Evolutionary conservation across 2,113 vertebrate genomes (phyloP).

Genomic region (Mionectes macconnelli): DNA sequence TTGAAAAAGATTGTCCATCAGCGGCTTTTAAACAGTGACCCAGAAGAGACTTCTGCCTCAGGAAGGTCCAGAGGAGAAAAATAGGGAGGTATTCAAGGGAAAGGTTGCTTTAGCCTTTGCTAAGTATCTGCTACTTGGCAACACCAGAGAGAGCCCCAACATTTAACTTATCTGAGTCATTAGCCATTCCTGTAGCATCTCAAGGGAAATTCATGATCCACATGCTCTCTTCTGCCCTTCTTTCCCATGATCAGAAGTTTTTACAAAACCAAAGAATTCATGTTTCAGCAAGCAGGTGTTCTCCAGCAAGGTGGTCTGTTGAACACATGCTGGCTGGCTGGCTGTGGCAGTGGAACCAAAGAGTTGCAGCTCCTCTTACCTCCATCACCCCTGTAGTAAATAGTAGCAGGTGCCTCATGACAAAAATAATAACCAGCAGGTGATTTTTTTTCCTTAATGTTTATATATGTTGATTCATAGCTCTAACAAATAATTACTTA

Average conservation of each 20-base stretch:
- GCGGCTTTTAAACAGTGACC: background rate
- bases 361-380: background rate
- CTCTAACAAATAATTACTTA: constrained; percentile 1
- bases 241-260: background rate
- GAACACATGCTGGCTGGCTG: background rate
- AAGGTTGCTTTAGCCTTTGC: background rate
- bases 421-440: background rate
- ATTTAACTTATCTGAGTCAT: background rate
- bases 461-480: background rate
- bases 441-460: background rate
- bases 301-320: background rate
- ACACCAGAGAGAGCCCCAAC: background rate
- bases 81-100: background rate
- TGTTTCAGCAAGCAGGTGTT: background rate
- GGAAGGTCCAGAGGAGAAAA: background rate
- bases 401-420: background rate
- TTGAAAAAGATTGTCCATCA: background rate
- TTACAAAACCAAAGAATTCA: background rate
- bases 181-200: background rate
- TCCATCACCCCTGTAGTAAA: background rate
- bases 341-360: background rate
- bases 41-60: background rate
- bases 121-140: background rate
- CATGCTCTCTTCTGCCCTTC: background rate
- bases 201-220: background rate